phyloP scores from a whole-genome alignment of 2,888 invertebrate genomes.

The Hydroisotoma schaefferi region DNA sequence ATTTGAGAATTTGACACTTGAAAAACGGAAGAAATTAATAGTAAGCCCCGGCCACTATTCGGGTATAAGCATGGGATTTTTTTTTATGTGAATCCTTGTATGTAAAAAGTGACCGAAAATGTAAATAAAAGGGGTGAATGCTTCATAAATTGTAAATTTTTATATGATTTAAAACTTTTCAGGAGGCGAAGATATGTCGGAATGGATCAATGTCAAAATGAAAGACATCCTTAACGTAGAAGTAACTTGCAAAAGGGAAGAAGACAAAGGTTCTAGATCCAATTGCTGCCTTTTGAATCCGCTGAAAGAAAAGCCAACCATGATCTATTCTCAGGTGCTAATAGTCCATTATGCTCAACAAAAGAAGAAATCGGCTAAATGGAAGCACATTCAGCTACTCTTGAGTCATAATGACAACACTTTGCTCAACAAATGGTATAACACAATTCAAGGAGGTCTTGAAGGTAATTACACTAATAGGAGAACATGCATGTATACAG shows the following conservation, averaged over 20 bases:
- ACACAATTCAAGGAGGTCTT: slow-evolving; percentile 29
- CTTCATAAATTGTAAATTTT: not conserved
- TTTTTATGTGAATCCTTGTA: not conserved
- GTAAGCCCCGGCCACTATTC: too few species aligned
- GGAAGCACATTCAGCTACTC: slow-evolving; percentile 32
- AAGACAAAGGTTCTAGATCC: slow-evolving; percentile 17
- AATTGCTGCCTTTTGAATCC: slow-evolving; percentile 1
- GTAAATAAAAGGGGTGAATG: not conserved
- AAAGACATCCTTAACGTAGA: slow-evolving; percentile 43
- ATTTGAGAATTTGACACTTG: too few species aligned
- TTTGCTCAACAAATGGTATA: slow-evolving; percentile 43
- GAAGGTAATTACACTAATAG: slow-evolving; percentile 22
- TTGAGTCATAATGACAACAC: slow-evolving; percentile 40
- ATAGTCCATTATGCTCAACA: slow-evolving; percentile 44
- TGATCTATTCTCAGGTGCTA: slow-evolving; percentile 24
- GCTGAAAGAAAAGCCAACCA: not conserved
- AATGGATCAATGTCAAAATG: slow-evolving; percentile 46
- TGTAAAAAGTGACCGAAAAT: not conserved
- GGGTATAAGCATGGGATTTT: not conserved
- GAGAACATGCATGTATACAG: too few species aligned
- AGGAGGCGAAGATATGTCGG: slow-evolving; percentile 48
- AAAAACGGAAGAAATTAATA: too few species aligned
- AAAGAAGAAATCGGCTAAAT: slow-evolving; percentile 34
- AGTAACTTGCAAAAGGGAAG: slow-evolving; percentile 28
- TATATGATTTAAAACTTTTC: not conserved